Conservation (phyloP, 2,113 vertebrate species). For the Takifugu bimaculatus region DNA sequence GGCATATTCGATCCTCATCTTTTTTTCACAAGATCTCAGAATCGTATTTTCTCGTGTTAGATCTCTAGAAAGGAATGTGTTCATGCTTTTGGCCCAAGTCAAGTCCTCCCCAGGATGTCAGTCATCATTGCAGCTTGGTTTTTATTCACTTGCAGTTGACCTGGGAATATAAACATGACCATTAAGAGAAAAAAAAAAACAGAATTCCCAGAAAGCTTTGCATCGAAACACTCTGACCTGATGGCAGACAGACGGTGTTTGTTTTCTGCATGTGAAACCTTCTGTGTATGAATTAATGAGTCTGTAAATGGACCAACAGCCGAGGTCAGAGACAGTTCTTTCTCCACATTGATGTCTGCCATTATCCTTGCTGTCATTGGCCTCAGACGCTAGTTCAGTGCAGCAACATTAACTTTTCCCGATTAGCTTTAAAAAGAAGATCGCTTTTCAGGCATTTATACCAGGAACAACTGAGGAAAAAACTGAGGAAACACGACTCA, state of each 20-base stretch:
- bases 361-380: too few species aligned
- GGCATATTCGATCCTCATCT: not conserved
- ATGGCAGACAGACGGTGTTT: conserved; percentile 13
- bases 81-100: conserved; percentile 15
- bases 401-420: too few species aligned
- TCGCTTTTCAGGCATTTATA: too few species aligned
- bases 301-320: conserved; percentile 6
- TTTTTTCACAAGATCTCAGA: conserved; percentile 6
- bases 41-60: not conserved
- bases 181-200: conserved; percentile 19
- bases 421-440: too few species aligned
- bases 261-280: conserved; percentile 3
- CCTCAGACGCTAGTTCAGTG: too few species aligned
- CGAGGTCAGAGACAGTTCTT: conserved; percentile 1
- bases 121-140: conserved; percentile 14
- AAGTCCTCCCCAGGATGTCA: conserved; percentile 29
- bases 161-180: conserved; percentile 58
- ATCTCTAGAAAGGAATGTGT: conserved; percentile 9
- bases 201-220: conserved; percentile 50
- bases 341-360: too few species aligned
- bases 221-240: conserved; percentile 48
- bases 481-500: too few species aligned
- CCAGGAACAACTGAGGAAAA: too few species aligned
- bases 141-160: conserved; percentile 39
- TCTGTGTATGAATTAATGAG: not conserved